phyloP scores from a whole-genome alignment of 2,888 invertebrate genomes.

The Oligia latruncula region DNA sequence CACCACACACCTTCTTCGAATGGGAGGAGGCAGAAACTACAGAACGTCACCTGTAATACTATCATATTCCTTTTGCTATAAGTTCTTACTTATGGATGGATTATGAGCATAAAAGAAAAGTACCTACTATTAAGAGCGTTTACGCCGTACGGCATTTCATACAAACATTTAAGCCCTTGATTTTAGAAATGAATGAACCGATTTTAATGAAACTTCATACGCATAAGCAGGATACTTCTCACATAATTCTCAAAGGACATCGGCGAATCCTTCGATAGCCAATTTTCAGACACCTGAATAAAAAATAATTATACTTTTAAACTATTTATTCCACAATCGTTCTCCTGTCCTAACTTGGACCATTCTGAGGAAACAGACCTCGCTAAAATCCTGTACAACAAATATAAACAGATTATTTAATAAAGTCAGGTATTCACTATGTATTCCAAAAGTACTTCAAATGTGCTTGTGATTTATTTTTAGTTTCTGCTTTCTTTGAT shows the following conservation, averaged over 20 bases:
- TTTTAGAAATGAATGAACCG: no score
- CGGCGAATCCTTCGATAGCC: neutral
- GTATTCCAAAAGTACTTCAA: slow-evolving; percentile 21
- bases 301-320: neutral
- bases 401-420: slow-evolving; percentile 56
- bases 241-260: neutral
- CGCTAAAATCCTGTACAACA: slow-evolving; percentile 37
- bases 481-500: slow-evolving; percentile 7
- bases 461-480: slow-evolving; percentile 20
- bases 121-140: no score
- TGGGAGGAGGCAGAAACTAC: no score
- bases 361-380: slow-evolving; percentile 12
- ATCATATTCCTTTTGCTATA: no score
- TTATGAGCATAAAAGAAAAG: no score
- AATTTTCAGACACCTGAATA: neutral
- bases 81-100: no score
- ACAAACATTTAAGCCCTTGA: no score
- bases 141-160: no score
- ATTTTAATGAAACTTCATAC: no score
- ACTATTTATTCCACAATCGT: neutral
- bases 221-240: no score
- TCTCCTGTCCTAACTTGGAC: neutral
- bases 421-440: slow-evolving; percentile 48
- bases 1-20: neutral
- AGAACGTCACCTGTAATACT: no score